Percentiles rank a stretch among this genome's conserved stretches.
These are phyloP conservation scores for Dicranocentrus wangi DNA, from an alignment of 2,888 invertebrate genomes.

Conservation along the genomic window DNA sequence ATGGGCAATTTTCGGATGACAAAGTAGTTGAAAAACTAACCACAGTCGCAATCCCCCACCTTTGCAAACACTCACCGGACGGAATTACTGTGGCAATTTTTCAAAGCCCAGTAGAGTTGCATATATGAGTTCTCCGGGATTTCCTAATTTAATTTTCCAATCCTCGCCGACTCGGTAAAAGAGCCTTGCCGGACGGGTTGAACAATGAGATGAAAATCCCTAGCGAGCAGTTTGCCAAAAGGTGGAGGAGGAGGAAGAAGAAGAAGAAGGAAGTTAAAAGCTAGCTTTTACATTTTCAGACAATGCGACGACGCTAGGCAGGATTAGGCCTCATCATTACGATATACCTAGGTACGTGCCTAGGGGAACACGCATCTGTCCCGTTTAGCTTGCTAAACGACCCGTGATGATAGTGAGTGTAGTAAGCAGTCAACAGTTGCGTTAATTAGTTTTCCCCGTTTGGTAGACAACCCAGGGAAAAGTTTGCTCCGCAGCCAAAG, in stretches of 20 bases:
- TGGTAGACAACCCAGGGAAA: constrained; percentile 39
- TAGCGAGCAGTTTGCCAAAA: constrained; percentile 75
- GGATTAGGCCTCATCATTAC: constrained; percentile 34
- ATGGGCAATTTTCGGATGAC: neutral
- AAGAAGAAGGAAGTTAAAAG: too few species aligned
- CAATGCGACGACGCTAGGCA: too few species aligned
- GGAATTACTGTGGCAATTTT: constrained; percentile 7
- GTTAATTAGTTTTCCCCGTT: constrained; percentile 54
- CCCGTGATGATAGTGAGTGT: constrained; percentile 74
- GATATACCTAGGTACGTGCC: constrained; percentile 18
- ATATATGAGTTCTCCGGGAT: constrained; percentile 44
- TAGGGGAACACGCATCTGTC: neutral
- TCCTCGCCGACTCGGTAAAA: too few species aligned
- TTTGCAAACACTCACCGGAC: too few species aligned
- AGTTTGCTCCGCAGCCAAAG: constrained; percentile 6
- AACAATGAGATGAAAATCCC: constrained; percentile 61
- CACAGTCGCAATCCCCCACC: neutral
- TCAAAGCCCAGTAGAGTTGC: neutral
- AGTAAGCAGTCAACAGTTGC: constrained; percentile 67
- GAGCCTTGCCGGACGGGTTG: too few species aligned
- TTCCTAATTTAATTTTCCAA: constrained; percentile 44
- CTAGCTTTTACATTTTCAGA: too few species aligned
- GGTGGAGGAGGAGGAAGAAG: neutral
- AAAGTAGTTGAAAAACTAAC: constrained; percentile 2
- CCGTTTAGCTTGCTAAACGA: constrained; percentile 74